These are phyloP conservation scores for Callionymus lyra DNA, from an alignment of 2,113 vertebrate genomes.

Conservation along the genomic window DNA sequence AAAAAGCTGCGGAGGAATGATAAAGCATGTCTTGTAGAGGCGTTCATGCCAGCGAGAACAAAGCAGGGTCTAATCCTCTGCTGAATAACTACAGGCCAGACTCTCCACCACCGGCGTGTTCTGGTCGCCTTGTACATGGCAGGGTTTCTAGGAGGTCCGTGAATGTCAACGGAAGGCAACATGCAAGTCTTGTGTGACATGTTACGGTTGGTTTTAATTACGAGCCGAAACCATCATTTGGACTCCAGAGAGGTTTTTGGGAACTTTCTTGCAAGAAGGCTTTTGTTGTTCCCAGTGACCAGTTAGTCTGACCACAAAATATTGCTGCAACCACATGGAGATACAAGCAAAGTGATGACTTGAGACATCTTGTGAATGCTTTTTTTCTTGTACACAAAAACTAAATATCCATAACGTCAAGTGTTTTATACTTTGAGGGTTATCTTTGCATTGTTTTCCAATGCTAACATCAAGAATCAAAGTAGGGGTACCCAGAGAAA, in stretches of 20 bases:
- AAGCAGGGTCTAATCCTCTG: slow-evolving; percentile 47
- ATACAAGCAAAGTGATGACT: not conserved
- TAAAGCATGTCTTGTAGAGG: slow-evolving; percentile 35
- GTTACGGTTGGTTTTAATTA: not conserved
- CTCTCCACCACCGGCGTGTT: slow-evolving; percentile 22
- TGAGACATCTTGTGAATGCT: too few species aligned
- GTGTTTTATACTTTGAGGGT: too few species aligned
- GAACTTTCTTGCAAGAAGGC: too few species aligned
- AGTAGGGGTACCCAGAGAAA: too few species aligned
- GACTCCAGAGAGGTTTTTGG: too few species aligned
- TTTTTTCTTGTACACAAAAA: too few species aligned
- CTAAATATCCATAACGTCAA: too few species aligned
- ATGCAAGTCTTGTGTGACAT: slow-evolving; percentile 10
- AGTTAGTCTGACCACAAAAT: too few species aligned
- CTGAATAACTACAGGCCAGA: slow-evolving; percentile 49
- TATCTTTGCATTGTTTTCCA: too few species aligned
- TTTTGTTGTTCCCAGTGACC: too few species aligned
- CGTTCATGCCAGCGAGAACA: slow-evolving; percentile 34
- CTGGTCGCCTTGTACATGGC: slow-evolving; percentile 8
- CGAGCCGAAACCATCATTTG: too few species aligned
- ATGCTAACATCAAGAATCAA: too few species aligned
- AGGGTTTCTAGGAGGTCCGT: slow-evolving; percentile 6
- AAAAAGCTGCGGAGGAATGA: slow-evolving; percentile 24
- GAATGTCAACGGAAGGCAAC: slow-evolving; percentile 8
- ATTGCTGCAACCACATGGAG: slow-evolving; percentile 8